phyloP scores from a whole-genome alignment of 2,888 invertebrate genomes.

The Ophraella communa region DNA sequence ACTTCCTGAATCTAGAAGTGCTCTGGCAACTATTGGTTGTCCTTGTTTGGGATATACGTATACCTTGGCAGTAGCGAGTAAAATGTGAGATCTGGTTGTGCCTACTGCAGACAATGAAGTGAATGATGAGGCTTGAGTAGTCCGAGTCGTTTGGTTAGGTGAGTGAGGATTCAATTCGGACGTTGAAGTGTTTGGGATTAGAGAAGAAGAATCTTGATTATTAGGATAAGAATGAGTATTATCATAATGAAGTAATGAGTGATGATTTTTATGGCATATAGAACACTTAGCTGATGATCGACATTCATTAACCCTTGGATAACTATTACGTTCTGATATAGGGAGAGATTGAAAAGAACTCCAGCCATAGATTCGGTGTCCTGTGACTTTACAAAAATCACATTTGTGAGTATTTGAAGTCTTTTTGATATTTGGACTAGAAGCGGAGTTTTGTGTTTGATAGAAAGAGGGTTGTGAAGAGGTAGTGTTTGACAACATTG shows the following conservation, averaged over 20 bases:
- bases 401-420: not conserved
- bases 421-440: too few species aligned
- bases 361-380: not conserved
- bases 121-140: not conserved
- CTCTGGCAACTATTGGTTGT: too few species aligned
- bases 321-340: not conserved
- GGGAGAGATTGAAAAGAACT: not conserved
- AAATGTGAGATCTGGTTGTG: not conserved
- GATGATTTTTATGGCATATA: not conserved
- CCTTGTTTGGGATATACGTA: too few species aligned
- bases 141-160: not conserved
- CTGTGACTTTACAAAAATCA: not conserved
- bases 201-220: not conserved
- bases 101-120: not conserved
- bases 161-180: too few species aligned
- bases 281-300: not conserved
- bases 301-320: not conserved
- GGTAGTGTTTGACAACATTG: not conserved
- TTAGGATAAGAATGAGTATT: too few species aligned
- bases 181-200: not conserved
- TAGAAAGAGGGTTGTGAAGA: not conserved
- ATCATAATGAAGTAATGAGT: not conserved
- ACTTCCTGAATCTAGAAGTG: too few species aligned
- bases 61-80: too few species aligned
- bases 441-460: not conserved